Conservation (phyloP, 2,113 vertebrate species). For the Brachypteracias leptosomus region DNA sequence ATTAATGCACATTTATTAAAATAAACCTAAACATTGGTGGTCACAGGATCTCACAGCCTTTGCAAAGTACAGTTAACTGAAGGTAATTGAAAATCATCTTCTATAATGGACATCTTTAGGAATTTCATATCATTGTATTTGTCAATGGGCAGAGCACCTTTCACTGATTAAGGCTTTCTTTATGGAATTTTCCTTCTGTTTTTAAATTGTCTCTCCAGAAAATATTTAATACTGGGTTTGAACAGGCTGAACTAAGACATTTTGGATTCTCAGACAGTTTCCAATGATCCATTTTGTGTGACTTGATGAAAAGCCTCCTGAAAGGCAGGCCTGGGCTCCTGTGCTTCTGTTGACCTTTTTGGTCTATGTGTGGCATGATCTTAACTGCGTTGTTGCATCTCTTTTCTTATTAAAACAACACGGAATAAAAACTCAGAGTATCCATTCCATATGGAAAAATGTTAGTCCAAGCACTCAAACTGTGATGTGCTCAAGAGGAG, state of each 20-base stretch:
- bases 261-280: background rate
- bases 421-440: background rate
- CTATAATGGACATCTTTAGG: background rate
- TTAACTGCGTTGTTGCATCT: background rate
- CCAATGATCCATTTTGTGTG: background rate
- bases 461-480: background rate
- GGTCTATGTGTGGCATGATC: background rate
- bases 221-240: background rate
- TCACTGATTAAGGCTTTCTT: background rate
- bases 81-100: background rate
- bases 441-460: background rate
- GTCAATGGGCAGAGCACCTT: background rate
- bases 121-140: background rate
- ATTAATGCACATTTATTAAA: background rate
- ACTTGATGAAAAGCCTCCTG: accelerated
- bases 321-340: background rate
- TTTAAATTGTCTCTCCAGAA: background rate
- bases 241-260: background rate
- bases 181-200: background rate
- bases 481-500: background rate
- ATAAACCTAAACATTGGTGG: background rate
- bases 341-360: background rate
- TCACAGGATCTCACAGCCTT: background rate
- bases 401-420: background rate
- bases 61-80: background rate